phyloP scores from a whole-genome alignment of 2,888 invertebrate genomes.

The Zeuzera pyrina region DNA sequence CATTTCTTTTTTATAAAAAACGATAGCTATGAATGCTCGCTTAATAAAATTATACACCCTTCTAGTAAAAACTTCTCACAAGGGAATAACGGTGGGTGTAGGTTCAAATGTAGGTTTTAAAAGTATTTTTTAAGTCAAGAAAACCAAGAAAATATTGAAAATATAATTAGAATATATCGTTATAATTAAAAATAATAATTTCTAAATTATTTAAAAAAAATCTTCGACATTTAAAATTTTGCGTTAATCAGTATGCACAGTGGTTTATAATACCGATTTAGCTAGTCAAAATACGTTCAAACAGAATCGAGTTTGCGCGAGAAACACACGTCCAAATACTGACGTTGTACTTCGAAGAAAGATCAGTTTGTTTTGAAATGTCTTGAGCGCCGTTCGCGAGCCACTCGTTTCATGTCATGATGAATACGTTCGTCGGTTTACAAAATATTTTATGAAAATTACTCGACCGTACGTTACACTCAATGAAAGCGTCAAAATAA shows the following conservation, averaged over 20 bases:
- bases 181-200: neutral
- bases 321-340: slow-evolving; percentile 41
- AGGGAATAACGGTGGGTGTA: too few relatives aligned
- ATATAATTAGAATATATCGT: neutral
- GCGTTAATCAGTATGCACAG: slow-evolving; percentile 18
- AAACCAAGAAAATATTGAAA: neutral
- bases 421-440: slow-evolving; percentile 15
- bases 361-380: slow-evolving; percentile 65
- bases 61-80: slow-evolving; percentile 1
- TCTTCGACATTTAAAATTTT: neutral
- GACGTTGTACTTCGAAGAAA: slow-evolving; percentile 29
- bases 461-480: slow-evolving; percentile 5
- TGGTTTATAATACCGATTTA: slow-evolving; percentile 44
- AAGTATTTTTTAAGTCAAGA: too few relatives aligned
- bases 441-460: slow-evolving; percentile 19
- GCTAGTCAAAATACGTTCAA: slow-evolving; percentile 61
- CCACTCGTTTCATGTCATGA: slow-evolving; percentile 52
- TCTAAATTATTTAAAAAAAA: neutral
- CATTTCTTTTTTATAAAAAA: slow-evolving; percentile 15
- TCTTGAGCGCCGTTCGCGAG: slow-evolving; percentile 40
- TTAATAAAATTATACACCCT: slow-evolving; percentile 28
- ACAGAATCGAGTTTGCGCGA: slow-evolving; percentile 41
- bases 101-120: too few relatives aligned
- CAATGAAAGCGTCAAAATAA: too few relatives aligned
- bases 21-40: slow-evolving; percentile 7